A percentile compares a stretch with the other conserved stretches of the same genome.
phyloP scores from a whole-genome alignment of 2,797 vertebrate species.

The Lateolabrax maculatus region DNA sequence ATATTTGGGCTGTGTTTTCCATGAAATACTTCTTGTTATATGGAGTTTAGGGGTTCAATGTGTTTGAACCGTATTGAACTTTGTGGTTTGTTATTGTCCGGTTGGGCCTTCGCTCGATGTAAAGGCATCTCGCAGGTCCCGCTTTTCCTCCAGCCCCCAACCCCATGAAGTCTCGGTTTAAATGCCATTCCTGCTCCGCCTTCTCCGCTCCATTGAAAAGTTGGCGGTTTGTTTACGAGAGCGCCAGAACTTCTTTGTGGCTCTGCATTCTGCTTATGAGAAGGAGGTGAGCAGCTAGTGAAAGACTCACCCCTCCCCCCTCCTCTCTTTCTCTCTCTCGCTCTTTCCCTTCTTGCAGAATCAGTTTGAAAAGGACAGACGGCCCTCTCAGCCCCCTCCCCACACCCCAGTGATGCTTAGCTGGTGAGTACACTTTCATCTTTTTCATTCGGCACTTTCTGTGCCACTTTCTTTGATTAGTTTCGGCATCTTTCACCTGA shows the following conservation, averaged over 20 bases:
- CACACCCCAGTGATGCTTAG: slow-evolving; percentile 88
- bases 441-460: slow-evolving; percentile 27
- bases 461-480: slow-evolving; percentile 10
- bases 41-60: slow-evolving; percentile 24
- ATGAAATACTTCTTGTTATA: neutral
- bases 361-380: slow-evolving; percentile 83
- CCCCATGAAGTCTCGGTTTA: slow-evolving; percentile 52
- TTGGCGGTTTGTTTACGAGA: slow-evolving; percentile 82
- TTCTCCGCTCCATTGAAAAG: slow-evolving; percentile 73
- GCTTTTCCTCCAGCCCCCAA: slow-evolving; percentile 7
- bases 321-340: slow-evolving; percentile 39
- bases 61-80: slow-evolving; percentile 50
- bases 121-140: slow-evolving; percentile 45
- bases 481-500: slow-evolving; percentile 24
- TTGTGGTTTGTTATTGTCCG: slow-evolving; percentile 49
- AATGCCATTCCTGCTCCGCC: slow-evolving; percentile 69
- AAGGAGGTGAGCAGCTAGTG: slow-evolving; percentile 60
- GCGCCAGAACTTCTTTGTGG: slow-evolving; percentile 71
- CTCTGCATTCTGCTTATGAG: slow-evolving; percentile 56
- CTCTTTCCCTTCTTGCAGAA: slow-evolving; percentile 68
- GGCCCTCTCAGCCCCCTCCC: slow-evolving; percentile 63
- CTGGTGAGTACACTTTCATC: slow-evolving; percentile 82
- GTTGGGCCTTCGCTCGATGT: slow-evolving; percentile 42
- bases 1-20: neutral
- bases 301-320: slow-evolving; percentile 71